These are phyloP conservation scores for Athene noctua DNA, from an alignment of 2,113 vertebrate genomes.

Conservation along the genomic window DNA sequence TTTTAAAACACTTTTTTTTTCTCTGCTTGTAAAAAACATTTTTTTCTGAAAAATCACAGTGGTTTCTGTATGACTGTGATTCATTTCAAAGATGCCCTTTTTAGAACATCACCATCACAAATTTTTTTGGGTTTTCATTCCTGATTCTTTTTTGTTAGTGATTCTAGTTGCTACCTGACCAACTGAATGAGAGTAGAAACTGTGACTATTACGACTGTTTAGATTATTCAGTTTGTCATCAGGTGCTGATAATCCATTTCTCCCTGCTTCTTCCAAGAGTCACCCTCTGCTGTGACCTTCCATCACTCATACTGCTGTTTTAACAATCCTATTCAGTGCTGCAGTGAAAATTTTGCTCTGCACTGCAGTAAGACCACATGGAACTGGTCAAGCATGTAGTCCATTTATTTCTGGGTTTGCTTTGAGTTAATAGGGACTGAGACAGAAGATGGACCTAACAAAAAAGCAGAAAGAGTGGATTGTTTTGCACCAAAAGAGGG, in stretches of 20 bases:
- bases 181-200: not conserved
- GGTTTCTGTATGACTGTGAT: not conserved
- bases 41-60: not conserved
- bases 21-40: not conserved
- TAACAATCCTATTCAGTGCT: not conserved
- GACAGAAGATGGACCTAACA: not conserved
- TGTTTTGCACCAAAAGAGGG: not conserved
- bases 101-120: not conserved
- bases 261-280: not conserved
- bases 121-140: not conserved
- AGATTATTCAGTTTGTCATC: not conserved
- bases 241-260: not conserved
- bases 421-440: not conserved
- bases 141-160: not conserved
- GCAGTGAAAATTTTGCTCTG: not conserved
- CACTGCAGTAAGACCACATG: slow-evolving; percentile 5
- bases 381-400: not conserved
- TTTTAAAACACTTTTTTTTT: not conserved
- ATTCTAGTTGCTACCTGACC: not conserved
- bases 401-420: not conserved
- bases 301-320: not conserved
- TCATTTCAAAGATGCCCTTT: not conserved
- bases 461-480: not conserved
- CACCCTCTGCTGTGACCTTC: not conserved
- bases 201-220: not conserved